phyloP scores from a whole-genome alignment of 2,113 vertebrate species.

The Psephotus haematonotus region DNA sequence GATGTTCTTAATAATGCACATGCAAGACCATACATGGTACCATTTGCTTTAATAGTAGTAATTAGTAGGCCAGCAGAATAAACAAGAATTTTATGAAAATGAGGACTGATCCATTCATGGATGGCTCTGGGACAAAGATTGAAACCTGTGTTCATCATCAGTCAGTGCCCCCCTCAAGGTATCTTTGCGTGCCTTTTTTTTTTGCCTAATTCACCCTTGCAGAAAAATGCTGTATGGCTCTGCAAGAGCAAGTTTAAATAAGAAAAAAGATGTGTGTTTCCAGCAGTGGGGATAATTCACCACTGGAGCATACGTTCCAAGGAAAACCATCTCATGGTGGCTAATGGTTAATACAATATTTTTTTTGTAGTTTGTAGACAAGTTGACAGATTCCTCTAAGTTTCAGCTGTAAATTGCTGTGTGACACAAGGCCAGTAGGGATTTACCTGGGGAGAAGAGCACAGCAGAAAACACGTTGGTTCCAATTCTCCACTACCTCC shows the following conservation, averaged over 20 bases:
- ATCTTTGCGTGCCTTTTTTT: fast-evolving
- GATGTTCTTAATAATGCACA: background rate
- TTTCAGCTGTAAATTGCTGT: background rate
- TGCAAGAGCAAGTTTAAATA: background rate
- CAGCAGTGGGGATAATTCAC: background rate
- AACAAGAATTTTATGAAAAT: background rate
- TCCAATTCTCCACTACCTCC: background rate
- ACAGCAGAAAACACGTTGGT: background rate
- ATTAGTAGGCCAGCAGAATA: background rate
- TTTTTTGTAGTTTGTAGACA: background rate
- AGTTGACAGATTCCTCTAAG: background rate
- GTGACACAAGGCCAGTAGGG: background rate
- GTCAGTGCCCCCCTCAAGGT: background rate
- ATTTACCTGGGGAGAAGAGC: background rate
- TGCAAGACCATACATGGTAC: background rate
- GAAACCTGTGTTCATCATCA: background rate
- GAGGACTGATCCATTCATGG: background rate
- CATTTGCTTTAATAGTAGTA: background rate
- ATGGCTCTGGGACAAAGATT: background rate
- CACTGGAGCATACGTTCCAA: background rate
- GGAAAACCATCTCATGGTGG: background rate
- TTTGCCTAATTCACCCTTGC: background rate
- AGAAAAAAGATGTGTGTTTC: background rate
- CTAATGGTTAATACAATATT: background rate
- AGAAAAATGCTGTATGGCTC: background rate